Base-by-base conservation (phyloP, 1,140 invertebrate species). In the Tenebrio molitor region DNA sequence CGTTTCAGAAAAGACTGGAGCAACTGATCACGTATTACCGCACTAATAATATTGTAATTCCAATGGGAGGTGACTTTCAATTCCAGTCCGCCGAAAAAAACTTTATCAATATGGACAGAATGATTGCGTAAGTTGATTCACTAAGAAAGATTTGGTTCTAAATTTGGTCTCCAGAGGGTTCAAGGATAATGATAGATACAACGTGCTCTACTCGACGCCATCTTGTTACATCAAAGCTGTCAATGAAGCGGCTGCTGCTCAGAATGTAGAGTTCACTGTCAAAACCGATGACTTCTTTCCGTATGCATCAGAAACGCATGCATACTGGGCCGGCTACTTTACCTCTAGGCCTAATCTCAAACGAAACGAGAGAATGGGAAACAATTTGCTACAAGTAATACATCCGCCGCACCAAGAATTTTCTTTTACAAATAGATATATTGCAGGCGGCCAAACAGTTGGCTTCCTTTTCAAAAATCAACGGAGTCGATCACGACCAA, bases 321-420 rank as follows among this genome's bases (percentile, higher is more conserved):
- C 88, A 0, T 95, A 91, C 79, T 96, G 93, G 94, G 93, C 92
- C 1, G 94, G 94, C 0, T 96, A 93, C 81, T 96, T 91, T 79
- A 93, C 91, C 0, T 94, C 92, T 0, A 81, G 91, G 72, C 88
- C 91, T 0, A 87, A 88, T 66, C 82, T 91, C 0, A 94, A 94
- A 79, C 87, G 88, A 63, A 84, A 87, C 12, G 87, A 88, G 10
- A 84, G 90, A 44, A 81, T 85, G 74, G 87, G 87, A 1, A 91
- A 92, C 75, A 88, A 89, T 74, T 88, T 91, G 63, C 81, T 93
- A 14, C 90, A 91, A 82, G 88, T 88, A 81, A 33, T 44, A n/a
- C n/a, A n/a, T n/a, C n/a, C n/a, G n/a, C n/a, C n/a, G n/a, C n/a
- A n/a, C n/a, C n/a, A n/a, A n/a, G n/a, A n/a, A n/a, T n/a, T n/a